Percentiles rank a stretch among this genome's conserved stretches.
phyloP scores from a whole-genome alignment of 1,140 invertebrate species.

The Trichonephila clavata region DNA sequence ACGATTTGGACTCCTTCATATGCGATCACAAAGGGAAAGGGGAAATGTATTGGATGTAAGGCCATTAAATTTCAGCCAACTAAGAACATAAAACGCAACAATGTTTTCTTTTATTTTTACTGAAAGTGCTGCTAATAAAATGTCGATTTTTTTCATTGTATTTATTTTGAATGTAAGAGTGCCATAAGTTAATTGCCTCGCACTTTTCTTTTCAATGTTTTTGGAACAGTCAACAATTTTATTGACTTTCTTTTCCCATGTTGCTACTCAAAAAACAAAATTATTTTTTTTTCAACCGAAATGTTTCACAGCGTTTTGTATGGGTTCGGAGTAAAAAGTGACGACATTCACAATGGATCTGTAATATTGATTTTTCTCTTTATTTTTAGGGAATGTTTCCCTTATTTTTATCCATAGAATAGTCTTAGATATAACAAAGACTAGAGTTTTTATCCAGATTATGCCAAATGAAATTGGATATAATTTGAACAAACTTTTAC shows the following conservation, averaged over 20 bases:
- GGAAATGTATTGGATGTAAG: neutral
- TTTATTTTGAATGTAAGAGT: neutral
- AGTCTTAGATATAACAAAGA: too few relatives aligned
- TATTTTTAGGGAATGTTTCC: too few relatives aligned
- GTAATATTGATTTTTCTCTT: too few relatives aligned
- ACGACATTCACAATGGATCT: too few relatives aligned
- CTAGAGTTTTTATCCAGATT: too few relatives aligned
- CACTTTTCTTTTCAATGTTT: neutral
- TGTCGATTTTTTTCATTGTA: neutral
- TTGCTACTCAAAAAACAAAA: neutral
- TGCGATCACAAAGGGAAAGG: neutral
- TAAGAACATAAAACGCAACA: neutral
- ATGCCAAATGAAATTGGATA: too few relatives aligned
- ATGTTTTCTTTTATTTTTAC: neutral
- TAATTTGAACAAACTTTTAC: too few relatives aligned
- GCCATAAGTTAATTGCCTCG: neutral
- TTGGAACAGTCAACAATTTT: neutral
- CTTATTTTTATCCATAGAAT: too few relatives aligned
- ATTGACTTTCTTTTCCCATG: neutral
- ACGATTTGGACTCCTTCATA: neutral
- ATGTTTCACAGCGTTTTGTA: too few relatives aligned
- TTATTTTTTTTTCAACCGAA: neutral
- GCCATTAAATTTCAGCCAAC: conserved; percentile 8
- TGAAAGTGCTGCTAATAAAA: neutral
- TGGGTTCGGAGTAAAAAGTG: too few relatives aligned